Evolutionary conservation across 2,113 vertebrate genomes (phyloP).

Genomic region (Pithys albifrons): DNA sequence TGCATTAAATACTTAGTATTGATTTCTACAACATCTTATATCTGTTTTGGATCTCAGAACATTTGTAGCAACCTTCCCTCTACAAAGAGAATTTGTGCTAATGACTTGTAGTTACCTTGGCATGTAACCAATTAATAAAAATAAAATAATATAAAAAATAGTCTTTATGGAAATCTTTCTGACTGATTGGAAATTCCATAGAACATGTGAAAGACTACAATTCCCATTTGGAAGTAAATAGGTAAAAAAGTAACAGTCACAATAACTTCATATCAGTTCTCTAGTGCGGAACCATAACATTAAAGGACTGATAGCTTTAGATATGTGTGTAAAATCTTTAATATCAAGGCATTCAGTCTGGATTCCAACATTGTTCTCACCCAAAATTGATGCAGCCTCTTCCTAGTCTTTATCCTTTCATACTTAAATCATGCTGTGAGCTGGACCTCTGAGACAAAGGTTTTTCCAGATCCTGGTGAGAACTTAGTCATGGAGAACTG

Average conservation of each 20-base stretch:
- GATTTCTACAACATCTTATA: constrained; percentile 25
- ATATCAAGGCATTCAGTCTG: background rate
- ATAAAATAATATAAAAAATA: background rate
- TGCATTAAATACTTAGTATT: constrained; percentile 20
- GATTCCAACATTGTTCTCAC: background rate
- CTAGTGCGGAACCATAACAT: background rate
- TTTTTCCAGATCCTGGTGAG: background rate
- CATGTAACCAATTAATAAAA: background rate
- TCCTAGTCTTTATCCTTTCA: background rate
- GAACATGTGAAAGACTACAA: background rate
- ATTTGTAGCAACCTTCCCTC: background rate
- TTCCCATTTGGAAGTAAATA: background rate
- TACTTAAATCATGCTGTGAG: rapidly evolving
- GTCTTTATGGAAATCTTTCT: background rate
- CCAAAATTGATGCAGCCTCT: background rate
- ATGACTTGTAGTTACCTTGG: background rate
- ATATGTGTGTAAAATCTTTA: background rate
- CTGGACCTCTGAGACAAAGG: background rate
- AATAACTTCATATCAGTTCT: background rate
- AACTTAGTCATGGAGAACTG: background rate
- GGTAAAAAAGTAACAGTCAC: background rate
- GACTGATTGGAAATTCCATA: background rate
- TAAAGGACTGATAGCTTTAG: background rate
- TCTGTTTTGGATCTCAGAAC: background rate
- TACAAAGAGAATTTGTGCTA: background rate